phyloP scores from a whole-genome alignment of 2,888 invertebrate species.

The Thelaira solivaga region DNA sequence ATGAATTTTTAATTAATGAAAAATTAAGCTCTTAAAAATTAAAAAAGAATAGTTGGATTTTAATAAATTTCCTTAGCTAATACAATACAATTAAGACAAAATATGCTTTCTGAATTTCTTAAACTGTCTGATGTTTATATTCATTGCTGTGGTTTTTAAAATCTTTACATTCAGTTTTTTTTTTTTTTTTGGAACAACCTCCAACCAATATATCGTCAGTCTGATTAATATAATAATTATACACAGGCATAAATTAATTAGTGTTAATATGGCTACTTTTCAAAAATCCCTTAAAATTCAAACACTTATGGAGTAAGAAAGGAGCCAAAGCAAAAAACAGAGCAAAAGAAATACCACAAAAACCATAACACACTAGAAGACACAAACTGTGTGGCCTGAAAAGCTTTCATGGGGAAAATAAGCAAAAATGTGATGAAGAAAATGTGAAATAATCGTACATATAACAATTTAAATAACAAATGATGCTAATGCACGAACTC shows the following conservation, averaged over 20 bases:
- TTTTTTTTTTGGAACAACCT: no score
- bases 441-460: slow-evolving; percentile 37
- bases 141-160: no score
- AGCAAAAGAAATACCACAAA: neutral
- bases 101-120: no score
- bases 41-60: no score
- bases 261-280: slow-evolving; percentile 26
- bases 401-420: neutral
- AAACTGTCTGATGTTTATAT: no score
- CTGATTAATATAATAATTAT: slow-evolving; percentile 25
- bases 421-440: neutral
- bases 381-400: neutral
- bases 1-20: no score
- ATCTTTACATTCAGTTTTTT: neutral
- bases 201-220: slow-evolving; percentile 35
- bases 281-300: slow-evolving; percentile 1
- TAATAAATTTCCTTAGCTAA: no score
- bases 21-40: no score
- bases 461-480: slow-evolving; percentile 52
- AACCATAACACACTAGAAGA: neutral
- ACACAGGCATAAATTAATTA: slow-evolving; percentile 19
- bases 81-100: no score
- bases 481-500: slow-evolving; percentile 50
- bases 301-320: neutral
- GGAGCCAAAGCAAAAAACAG: neutral